A percentile compares a stretch with the other conserved stretches of the same genome.
Conservation (phyloP, 2,888 invertebrate species). For the Rugalucina vietnamica region DNA sequence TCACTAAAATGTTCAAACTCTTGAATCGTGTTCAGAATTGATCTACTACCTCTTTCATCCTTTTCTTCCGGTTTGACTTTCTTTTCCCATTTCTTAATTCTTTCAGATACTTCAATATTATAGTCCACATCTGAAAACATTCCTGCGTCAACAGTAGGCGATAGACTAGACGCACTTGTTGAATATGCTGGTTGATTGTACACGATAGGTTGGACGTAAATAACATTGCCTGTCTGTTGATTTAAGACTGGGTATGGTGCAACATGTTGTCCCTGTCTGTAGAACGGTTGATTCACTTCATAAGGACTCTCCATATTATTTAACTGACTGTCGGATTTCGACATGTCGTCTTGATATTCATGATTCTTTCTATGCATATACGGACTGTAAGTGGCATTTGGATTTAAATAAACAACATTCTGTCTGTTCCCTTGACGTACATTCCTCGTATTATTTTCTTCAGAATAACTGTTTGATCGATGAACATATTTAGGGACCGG, state of each 20-base stretch:
- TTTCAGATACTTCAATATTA: constrained; percentile 78
- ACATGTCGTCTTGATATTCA: constrained; percentile 66
- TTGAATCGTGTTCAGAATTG: constrained; percentile 68
- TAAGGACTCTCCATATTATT: constrained; percentile 52
- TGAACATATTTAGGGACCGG: not conserved
- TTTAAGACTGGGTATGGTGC: constrained; percentile 57
- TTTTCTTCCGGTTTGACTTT: constrained; percentile 68
- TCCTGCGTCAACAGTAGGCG: constrained; percentile 67
- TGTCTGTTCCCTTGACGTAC: constrained; percentile 20
- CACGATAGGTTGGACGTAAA: constrained; percentile 59
- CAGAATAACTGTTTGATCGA: constrained; percentile 12
- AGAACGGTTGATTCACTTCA: not conserved
- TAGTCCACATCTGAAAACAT: constrained; percentile 82
- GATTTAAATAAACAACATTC: constrained; percentile 4
- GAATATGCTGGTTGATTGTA: constrained; percentile 16
- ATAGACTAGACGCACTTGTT: constrained; percentile 26
- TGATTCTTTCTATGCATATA: constrained; percentile 59
- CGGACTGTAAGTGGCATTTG: constrained; percentile 64
- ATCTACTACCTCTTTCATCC: constrained; percentile 43
- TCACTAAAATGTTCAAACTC: constrained; percentile 64
- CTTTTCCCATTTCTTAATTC: constrained; percentile 80
- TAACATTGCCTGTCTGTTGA: constrained; percentile 55
- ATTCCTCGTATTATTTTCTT: constrained; percentile 10
- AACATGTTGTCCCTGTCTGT: constrained; percentile 17
- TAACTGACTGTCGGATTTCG: constrained; percentile 77